Percentiles rank a stretch among this genome's conserved stretches.
Conservation (phyloP, 2,888 invertebrate genomes). For the Ceramica pisi region DNA sequence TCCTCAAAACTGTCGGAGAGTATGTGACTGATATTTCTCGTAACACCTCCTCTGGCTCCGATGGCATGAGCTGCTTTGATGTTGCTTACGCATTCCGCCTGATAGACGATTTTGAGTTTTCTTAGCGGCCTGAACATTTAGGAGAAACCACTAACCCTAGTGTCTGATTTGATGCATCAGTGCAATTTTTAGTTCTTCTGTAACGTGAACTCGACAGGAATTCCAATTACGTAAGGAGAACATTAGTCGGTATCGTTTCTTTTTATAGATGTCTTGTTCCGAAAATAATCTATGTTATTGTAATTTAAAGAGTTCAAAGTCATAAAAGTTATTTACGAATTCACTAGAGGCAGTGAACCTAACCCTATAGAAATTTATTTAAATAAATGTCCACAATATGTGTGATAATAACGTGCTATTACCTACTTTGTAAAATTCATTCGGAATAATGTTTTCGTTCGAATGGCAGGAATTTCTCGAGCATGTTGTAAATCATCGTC, state of each 20-base stretch:
- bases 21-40: not conserved
- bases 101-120: not conserved
- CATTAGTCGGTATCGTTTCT: too few relatives aligned
- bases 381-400: constrained; percentile 5
- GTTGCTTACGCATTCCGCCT: not conserved
- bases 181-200: too few relatives aligned
- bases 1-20: not conserved
- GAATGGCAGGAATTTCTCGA: not conserved
- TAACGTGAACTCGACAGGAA: too few relatives aligned
- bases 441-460: too few relatives aligned
- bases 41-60: not conserved
- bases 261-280: too few relatives aligned
- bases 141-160: too few relatives aligned
- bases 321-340: not conserved
- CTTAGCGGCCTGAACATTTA: not conserved
- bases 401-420: not conserved
- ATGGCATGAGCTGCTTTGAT: not conserved
- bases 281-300: too few relatives aligned
- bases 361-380: constrained; percentile 18
- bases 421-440: not conserved
- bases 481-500: not conserved
- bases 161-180: too few relatives aligned
- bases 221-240: too few relatives aligned
- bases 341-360: constrained; percentile 17
- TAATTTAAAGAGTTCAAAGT: not conserved